These are phyloP conservation scores for Dasysyrphus tricinctus DNA, from an alignment of 2,888 invertebrate species.

Conservation along the genomic window DNA sequence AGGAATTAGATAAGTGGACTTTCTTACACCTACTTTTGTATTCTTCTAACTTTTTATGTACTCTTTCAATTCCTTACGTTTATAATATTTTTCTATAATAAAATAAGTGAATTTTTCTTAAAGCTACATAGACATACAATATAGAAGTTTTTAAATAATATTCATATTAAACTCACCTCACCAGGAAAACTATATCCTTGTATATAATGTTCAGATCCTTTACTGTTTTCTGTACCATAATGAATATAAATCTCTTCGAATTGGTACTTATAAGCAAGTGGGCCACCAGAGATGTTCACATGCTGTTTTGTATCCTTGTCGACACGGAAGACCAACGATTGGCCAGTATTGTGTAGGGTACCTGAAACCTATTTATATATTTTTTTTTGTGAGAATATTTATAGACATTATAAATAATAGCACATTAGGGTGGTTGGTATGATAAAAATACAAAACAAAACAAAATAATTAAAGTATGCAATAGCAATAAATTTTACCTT, in stretches of 20 bases:
- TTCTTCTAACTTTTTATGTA: too few species aligned
- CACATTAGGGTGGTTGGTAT: not conserved
- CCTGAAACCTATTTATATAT: conserved; percentile 89
- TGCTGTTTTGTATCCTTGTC: conserved; percentile 95
- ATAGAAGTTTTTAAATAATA: not conserved
- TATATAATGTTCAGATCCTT: conserved; percentile 98
- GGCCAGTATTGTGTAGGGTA: conserved; percentile 95
- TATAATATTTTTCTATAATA: not conserved
- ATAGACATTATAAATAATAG: not conserved
- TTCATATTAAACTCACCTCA: conserved; percentile 88
- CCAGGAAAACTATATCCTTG: conserved; percentile 98
- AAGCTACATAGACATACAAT: not conserved
- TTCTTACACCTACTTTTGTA: too few species aligned
- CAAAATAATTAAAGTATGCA: not conserved
- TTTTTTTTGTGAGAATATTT: conserved; percentile 49
- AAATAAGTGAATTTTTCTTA: not conserved
- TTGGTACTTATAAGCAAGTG: conserved; percentile 97
- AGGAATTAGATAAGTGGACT: too few species aligned
- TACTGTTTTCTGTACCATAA: conserved; percentile 94
- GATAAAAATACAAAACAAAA: not conserved
- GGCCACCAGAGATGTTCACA: conserved; percentile 98
- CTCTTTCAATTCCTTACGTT: not conserved
- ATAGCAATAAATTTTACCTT: conserved; percentile 87
- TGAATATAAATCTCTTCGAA: conserved; percentile 98
- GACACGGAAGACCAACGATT: conserved; percentile 95